Conservation (phyloP, 2,888 invertebrate genomes). For the Leptopterna dolabrata region DNA sequence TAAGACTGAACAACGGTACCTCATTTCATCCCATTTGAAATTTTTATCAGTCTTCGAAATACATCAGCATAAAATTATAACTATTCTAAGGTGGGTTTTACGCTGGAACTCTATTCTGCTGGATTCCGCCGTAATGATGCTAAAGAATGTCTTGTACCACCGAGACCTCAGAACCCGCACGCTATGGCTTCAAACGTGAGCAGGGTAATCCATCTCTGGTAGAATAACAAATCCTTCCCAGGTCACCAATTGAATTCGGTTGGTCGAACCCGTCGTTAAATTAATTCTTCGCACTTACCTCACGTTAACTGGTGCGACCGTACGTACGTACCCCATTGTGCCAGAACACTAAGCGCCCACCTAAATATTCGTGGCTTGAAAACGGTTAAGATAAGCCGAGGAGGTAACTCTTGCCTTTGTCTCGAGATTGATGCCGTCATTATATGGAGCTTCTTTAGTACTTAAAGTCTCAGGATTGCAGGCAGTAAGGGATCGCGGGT, state of each 20-base stretch:
- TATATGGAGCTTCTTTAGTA: conserved; percentile 25
- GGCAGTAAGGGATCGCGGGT: background rate
- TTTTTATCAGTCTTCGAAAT: too few relatives aligned
- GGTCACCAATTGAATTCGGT: background rate
- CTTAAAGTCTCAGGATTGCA: conserved; percentile 3
- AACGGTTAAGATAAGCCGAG: conserved; percentile 19
- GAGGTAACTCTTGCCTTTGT: background rate
- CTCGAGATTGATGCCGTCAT: conserved; percentile 39
- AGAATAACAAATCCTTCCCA: too few relatives aligned
- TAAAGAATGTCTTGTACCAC: too few relatives aligned
- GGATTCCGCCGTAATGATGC: too few relatives aligned
- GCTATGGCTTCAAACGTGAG: too few relatives aligned
- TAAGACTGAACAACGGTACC: too few relatives aligned
- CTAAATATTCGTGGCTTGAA: conserved; percentile 30
- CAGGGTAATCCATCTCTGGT: too few relatives aligned
- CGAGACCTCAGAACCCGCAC: too few relatives aligned
- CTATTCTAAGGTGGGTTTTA: too few relatives aligned
- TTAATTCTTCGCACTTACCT: background rate
- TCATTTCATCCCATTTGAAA: too few relatives aligned
- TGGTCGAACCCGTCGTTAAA: background rate
- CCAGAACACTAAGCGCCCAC: conserved; percentile 20
- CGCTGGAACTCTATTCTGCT: too few relatives aligned
- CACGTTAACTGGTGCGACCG: background rate
- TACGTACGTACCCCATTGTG: background rate
- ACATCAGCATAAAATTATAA: too few relatives aligned